phyloP scores from a whole-genome alignment of 2,888 invertebrate genomes.

The Unio delphinus region DNA sequence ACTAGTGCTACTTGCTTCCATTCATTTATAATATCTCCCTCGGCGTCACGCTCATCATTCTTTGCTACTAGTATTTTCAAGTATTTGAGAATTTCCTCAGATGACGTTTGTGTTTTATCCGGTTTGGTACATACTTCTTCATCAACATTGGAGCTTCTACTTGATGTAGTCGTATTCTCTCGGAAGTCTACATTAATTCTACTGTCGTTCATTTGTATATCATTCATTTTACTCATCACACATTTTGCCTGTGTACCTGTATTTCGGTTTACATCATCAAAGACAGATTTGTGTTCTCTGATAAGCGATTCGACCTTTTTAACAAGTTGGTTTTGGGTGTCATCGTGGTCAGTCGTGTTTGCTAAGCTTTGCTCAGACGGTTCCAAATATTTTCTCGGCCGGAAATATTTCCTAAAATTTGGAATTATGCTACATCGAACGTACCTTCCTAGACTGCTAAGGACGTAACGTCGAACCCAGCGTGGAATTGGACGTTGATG shows the following conservation, averaged over 20 bases:
- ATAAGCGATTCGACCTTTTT: no score
- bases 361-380: no score
- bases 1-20: conserved; percentile 68
- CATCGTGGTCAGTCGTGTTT: no score
- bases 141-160: conserved; percentile 32
- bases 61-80: conserved; percentile 61
- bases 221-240: conserved; percentile 15
- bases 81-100: conserved; percentile 62
- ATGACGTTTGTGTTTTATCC: conserved; percentile 22
- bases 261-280: no score
- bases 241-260: background rate
- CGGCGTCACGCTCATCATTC: conserved; percentile 59
- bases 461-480: conserved; percentile 71
- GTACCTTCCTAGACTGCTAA: conserved; percentile 42
- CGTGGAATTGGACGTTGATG: conserved; percentile 72
- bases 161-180: conserved; percentile 33
- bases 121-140: conserved; percentile 8
- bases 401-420: background rate
- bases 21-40: conserved; percentile 60
- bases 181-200: conserved; percentile 34
- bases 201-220: conserved; percentile 8
- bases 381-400: no score
- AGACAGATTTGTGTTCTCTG: no score
- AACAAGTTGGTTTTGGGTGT: no score
- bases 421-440: conserved; percentile 44